Base-by-base conservation (phyloP, 2,797 vertebrate species). In the Ctenopoma kingsleyae region DNA sequence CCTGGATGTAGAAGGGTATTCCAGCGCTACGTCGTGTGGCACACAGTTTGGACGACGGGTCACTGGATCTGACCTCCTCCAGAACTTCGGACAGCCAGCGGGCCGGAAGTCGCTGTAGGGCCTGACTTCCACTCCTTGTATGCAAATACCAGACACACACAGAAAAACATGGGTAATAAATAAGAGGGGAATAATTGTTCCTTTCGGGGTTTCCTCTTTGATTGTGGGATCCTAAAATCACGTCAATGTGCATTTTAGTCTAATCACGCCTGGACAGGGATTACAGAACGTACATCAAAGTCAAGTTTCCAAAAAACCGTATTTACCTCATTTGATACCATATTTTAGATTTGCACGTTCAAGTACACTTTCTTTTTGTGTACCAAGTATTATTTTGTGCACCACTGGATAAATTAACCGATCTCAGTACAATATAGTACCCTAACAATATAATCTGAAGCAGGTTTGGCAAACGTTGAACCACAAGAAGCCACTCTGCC, bases 1-100 rank as follows among this genome's bases (percentile, higher is more conserved):
- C 97, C 98, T 99, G 98, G 78, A 99, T 94, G 80, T 98, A 99
- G 92, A 99, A 99, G 0, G 97, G 97, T 80, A 99, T 96, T 30
- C 98, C 98, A 6, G 97, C 98, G 60, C 98, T 99, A 57, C 98
- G 96, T 17, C 98, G 93, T 0, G 98, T 99, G 66, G 97, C 97
- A 75, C 98, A 99, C 10, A 99, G 93, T 16, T 97, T 98, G 27
- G 98, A 99, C 0, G 95, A 95, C 16, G 96, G 95, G 89, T 96
- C 92, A 19, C 97, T 97, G 81, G 93, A 94, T 80, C 95, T 97
- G 70, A 99, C 95, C 92, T 99, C 96, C 77, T 95, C 90, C 40
- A 99, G 91, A 55, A 99, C 96, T 80, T 91, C 80, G 92, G 88
- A 95, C 89, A 99, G 86, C 98, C 97, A 99, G 71, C 86, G 92